Evolutionary conservation across 53 echinoderm and acorn worm species (phyloP), one percentile per base, ranked within the genome.

Genomic region (Patiria pectinifera): DNA sequence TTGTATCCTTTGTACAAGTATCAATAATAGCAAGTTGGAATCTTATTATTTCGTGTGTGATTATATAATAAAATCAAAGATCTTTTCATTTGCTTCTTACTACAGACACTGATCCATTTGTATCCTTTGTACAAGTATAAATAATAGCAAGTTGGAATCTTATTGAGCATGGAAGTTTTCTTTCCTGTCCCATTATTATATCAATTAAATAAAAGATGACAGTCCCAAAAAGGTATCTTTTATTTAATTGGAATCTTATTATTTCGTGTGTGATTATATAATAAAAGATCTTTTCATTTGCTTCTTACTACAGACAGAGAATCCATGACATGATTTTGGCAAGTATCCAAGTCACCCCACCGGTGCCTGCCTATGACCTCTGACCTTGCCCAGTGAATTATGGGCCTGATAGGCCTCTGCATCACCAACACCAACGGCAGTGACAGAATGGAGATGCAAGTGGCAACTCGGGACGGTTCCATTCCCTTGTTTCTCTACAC

Each of bases 401-500:
- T 78, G 79, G 79, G 79, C 10, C 12, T 46, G 12, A 78, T 78
- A 11, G 79, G 79, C 45, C 79, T 78, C 45, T 78, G 79, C 76
- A 78, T 78, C 10, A 45, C 11, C 2, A 46, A 44, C 79, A 78
- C 26, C 22, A 59, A n/a, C 5, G 11, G 25, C 49, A 9, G 16
- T 8, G 76, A 35, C 62, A 69, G 48, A 11, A 90, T 90, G 90
- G 90, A 80, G 80, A 46, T 90, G 80, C 80, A 81, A 61, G 6
- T 23, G 12, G 23, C 22, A 13, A 2, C 74, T 4, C 69, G 72
- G 3, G 71, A 48, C 0, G 86, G 22, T 25, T 18, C 6, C 24
- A 23, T 80, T 59, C 70, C 46, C 22, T 21, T 89, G 15, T 62
- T 78, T 78, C 89, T 90, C 81, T 90, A 90, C 81, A 66, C 71